Evolutionary conservation across 1,140 invertebrate species (phyloP).

Genomic region (Papilio glaucus): DNA sequence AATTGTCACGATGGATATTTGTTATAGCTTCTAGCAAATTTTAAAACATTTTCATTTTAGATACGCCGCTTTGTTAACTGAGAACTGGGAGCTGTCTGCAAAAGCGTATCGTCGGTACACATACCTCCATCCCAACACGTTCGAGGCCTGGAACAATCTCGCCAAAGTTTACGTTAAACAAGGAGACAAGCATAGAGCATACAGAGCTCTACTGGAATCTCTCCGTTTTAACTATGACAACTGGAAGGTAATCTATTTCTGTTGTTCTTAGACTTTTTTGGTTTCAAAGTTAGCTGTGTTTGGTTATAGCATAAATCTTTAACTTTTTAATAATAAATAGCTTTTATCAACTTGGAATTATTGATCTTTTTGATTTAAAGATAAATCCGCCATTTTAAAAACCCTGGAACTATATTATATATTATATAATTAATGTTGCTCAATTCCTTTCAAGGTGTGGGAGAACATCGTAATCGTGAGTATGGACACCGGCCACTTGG

Average conservation of each 20-base stretch:
- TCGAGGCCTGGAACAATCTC: constrained; percentile 99
- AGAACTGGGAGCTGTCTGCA: constrained; percentile 93
- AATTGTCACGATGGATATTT: no score
- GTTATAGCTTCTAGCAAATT: no score
- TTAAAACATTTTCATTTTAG: constrained; percentile 91
- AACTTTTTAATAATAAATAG: no score
- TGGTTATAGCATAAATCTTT: no score
- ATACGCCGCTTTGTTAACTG: constrained; percentile 90
- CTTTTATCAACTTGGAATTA: no score
- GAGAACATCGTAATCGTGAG: constrained; percentile 96
- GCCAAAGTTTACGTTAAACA: constrained; percentile 95
- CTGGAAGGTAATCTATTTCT: constrained; percentile 90
- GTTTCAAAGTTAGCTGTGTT: no score
- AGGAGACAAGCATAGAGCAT: constrained; percentile 93
- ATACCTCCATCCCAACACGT: constrained; percentile 93
- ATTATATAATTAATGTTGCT: no score
- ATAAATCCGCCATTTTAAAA: no score
- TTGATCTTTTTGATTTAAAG: no score
- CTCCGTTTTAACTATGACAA: constrained; percentile 97
- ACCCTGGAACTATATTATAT: no score
- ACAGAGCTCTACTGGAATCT: constrained; percentile 93
- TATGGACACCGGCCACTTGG: constrained; percentile 89
- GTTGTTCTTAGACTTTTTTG: neutral
- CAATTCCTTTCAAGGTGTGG: constrained; percentile 94
- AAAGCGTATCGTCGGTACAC: constrained; percentile 94